Evolutionary conservation across 2,113 vertebrate species (phyloP).

Genomic region (Pogonocichla stellata): DNA sequence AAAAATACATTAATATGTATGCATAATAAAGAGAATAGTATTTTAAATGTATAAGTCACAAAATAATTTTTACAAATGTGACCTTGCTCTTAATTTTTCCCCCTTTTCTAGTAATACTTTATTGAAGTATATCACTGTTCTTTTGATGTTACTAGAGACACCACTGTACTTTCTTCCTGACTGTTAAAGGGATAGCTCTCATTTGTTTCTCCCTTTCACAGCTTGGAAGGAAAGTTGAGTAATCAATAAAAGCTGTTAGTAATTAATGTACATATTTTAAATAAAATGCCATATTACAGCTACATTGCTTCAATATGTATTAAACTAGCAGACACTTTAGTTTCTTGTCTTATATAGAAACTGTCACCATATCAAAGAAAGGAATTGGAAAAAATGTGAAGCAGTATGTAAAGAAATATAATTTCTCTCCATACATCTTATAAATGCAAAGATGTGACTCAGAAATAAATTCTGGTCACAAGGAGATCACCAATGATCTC

Average conservation of each 20-base stretch:
- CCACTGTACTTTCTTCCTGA: background rate
- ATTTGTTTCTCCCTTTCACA: background rate
- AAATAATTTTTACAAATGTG: background rate
- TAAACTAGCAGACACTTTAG: background rate
- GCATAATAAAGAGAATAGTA: background rate
- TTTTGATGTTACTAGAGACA: background rate
- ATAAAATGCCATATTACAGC: background rate
- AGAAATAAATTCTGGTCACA: background rate
- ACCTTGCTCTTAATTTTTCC: background rate
- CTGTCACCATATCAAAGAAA: background rate
- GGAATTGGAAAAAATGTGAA: background rate
- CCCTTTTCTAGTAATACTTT: background rate
- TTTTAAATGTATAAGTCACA: background rate
- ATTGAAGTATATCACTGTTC: background rate
- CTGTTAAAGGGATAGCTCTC: background rate
- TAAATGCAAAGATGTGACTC: background rate
- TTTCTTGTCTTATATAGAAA: background rate
- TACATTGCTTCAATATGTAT: background rate
- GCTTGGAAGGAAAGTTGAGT: background rate
- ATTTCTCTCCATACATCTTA: background rate
- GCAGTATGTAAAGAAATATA: rapidly evolving
- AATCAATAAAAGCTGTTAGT: background rate
- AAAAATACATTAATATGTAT: background rate
- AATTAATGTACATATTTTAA: background rate
- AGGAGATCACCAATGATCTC: background rate